Evolutionary conservation across 2,113 vertebrate species (phyloP).

Genomic region (Chloebia gouldiae): DNA sequence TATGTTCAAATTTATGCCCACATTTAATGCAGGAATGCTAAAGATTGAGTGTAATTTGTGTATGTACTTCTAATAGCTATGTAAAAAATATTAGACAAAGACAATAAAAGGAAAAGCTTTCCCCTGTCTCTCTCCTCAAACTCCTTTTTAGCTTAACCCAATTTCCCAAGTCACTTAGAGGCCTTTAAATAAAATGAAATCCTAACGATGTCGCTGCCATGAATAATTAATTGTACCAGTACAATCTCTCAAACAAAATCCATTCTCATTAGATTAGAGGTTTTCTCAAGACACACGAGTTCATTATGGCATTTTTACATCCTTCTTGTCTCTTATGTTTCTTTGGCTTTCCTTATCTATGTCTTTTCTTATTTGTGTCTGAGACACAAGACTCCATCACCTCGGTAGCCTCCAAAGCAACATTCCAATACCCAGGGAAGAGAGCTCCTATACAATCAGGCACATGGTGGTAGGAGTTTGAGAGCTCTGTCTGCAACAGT

Average conservation of each 20-base stretch:
- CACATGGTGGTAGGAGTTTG: not conserved
- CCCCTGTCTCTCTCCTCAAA: conserved; percentile 70
- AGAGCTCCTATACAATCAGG: not conserved
- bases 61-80: conserved; percentile 64
- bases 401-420: not conserved
- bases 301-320: conserved; percentile 79
- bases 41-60: conserved; percentile 53
- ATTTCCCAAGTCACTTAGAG: conserved; percentile 88
- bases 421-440: not conserved
- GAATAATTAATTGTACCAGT: conserved; percentile 96
- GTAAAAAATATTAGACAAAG: conserved; percentile 72
- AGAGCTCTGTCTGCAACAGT: not conserved
- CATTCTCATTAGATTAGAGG: conserved; percentile 95
- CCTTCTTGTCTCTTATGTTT: conserved; percentile 60
- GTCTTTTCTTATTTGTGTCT: conserved; percentile 43
- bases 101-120: conserved; percentile 81
- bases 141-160: conserved; percentile 81
- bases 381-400: conserved; percentile 18
- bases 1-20: conserved; percentile 1
- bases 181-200: conserved; percentile 89
- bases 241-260: conserved; percentile 91
- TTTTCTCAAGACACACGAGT: conserved; percentile 83
- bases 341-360: conserved; percentile 60
- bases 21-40: not conserved
- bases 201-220: conserved; percentile 90